A percentile compares a stretch with the other conserved stretches of the same genome.
These are phyloP conservation scores for Agrotis segetum DNA, from an alignment of 2,888 invertebrate species.

Conservation along the genomic window DNA sequence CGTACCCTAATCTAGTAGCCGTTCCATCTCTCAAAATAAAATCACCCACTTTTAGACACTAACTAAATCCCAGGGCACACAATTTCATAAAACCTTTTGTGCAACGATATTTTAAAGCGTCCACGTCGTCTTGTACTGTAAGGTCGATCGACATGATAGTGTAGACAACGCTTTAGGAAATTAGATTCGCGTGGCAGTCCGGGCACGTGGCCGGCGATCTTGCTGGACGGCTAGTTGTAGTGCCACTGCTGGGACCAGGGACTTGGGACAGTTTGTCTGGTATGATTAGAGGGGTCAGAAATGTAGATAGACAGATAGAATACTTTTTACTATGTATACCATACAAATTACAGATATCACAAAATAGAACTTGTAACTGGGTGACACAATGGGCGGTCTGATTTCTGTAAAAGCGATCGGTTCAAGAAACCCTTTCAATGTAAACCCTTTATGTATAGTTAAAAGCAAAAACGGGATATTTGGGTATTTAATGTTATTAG, in stretches of 20 bases:
- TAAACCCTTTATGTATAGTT: too few relatives aligned
- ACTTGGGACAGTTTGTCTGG: slow-evolving; percentile 21
- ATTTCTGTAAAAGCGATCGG: too few relatives aligned
- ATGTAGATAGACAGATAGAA: not conserved
- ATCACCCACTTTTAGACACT: not conserved
- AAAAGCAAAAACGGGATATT: too few relatives aligned
- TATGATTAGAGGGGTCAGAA: not conserved
- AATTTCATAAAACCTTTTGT: slow-evolving; percentile 52
- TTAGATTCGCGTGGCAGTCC: slow-evolving; percentile 83
- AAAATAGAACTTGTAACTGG: too few relatives aligned
- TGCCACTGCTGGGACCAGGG: slow-evolving; percentile 8
- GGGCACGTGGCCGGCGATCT: slow-evolving; percentile 78
- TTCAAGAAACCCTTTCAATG: too few relatives aligned
- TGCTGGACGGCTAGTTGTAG: slow-evolving; percentile 72
- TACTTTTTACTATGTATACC: too few relatives aligned
- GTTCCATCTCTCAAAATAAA: not conserved
- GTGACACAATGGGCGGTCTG: too few relatives aligned
- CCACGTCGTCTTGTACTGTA: slow-evolving; percentile 45
- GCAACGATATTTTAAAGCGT: slow-evolving; percentile 47
- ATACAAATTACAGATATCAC: too few relatives aligned
- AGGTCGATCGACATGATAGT: slow-evolving; percentile 68
- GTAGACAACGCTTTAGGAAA: slow-evolving; percentile 86
- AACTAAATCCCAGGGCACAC: slow-evolving; percentile 41
- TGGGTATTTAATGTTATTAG: too few relatives aligned
- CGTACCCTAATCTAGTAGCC: too few relatives aligned